Base-by-base conservation (phyloP, 2,888 invertebrate genomes). In the Hoplodrina blanda region DNA sequence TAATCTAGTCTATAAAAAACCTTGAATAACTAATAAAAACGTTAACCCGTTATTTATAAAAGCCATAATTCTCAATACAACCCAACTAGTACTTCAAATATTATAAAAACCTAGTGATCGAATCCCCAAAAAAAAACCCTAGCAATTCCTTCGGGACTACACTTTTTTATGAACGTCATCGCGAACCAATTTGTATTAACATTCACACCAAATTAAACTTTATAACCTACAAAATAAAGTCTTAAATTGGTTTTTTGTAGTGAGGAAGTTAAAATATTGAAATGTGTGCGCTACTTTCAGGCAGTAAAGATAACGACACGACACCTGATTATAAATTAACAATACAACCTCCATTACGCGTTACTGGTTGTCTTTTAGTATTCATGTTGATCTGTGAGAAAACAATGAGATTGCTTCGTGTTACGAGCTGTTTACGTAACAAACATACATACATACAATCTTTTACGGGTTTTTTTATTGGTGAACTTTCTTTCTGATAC, bases 311-410 rank as follows among this genome's bases (percentile, higher is more conserved):
- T 82, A 79, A 76, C 53, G n/a, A n/a, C 20, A 63, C 69, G 66
- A 68, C 56, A 52, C 56, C 61, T 64, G 85, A 78, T 78, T 78
- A 76, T 73, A 78, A 81, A 84, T 79, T 67, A 76, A 81, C 41
- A 30, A 50, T 49, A 71, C 50, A 60, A 59, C 53, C 50, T 61
- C 13, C 62, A 25, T 64, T 68, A 72, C 62, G 37, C 25, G 61
- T 75, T 63, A 73, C 61, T 68, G 67, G n/a, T 19, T n/a, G 44
- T 57, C 8, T 41, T 76, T 75, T 60, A 17, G 55, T 76, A 66
- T 70, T 66, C 76, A 46, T 25, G 33, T 50, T 59, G 37, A 75
- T 15, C 11, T 15, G 44, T 53, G 46, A 44, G 37, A 46, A 68
- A 64, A 46, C 41, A 55, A 65, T 17, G 11, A 19, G 33, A 52